Evolutionary conservation across 1,140 invertebrate genomes (phyloP).

Genomic region (Chironomus tepperi): DNA sequence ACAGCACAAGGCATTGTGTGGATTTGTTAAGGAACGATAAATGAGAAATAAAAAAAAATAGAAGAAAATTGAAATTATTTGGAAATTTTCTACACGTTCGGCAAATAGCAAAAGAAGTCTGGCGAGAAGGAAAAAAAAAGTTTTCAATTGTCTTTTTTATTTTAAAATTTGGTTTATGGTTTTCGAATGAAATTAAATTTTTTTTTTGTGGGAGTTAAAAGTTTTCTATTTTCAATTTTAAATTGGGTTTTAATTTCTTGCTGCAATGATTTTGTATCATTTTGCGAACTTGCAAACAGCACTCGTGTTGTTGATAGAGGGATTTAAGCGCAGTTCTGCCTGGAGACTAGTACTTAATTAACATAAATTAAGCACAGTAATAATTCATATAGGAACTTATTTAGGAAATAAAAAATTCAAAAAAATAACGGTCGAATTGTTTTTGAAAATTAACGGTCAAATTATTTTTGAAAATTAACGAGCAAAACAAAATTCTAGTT

Average conservation of each 20-base stretch:
- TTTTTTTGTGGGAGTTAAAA: constrained; percentile 3
- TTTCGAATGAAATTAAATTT: constrained; percentile 21
- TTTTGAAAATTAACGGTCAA: no score
- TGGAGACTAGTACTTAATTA: no score
- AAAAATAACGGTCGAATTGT: no score
- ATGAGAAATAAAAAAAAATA: not conserved
- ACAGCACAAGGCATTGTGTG: not conserved
- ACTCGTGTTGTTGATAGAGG: not conserved
- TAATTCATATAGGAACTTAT: no score
- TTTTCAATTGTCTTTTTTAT: constrained; percentile 19
- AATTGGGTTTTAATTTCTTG: constrained; percentile 18
- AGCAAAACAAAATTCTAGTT: no score
- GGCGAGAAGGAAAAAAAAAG: constrained; percentile 17
- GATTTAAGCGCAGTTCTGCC: no score
- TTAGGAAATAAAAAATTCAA: no score
- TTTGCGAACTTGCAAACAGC: not conserved
- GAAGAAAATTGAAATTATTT: constrained; percentile 23
- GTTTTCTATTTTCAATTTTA: not conserved
- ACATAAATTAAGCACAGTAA: no score
- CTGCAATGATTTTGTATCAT: not conserved
- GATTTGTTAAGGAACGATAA: not conserved
- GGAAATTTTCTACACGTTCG: constrained; percentile 22
- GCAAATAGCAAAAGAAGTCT: constrained; percentile 10
- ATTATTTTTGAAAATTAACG: no score
- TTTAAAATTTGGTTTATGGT: constrained; percentile 21